Evolutionary conservation across 2,797 vertebrate genomes (phyloP).

Genomic region (Argyrosomus regius): DNA sequence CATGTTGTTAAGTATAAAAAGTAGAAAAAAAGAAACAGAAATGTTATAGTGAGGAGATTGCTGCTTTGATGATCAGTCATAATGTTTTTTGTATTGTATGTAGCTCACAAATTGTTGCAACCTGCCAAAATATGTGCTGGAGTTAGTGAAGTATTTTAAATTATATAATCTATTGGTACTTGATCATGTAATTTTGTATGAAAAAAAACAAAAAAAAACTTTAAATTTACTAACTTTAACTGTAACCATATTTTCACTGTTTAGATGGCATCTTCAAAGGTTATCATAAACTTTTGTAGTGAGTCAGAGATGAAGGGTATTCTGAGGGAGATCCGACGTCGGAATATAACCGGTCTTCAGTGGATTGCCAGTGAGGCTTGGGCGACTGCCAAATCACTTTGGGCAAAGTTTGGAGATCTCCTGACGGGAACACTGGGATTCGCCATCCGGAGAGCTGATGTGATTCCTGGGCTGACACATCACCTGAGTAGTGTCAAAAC

Average conservation of each 20-base stretch:
- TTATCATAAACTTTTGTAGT: constrained; percentile 85
- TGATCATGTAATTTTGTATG: too few species aligned
- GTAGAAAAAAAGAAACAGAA: too few species aligned
- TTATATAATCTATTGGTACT: too few species aligned
- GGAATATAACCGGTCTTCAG: constrained; percentile 83
- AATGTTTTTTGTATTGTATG: too few species aligned
- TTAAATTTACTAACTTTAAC: not conserved
- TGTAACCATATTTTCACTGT: constrained; percentile 25
- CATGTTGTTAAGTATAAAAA: too few species aligned
- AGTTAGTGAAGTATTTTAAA: too few species aligned
- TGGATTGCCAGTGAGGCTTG: constrained; percentile 89
- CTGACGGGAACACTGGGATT: constrained; percentile 87
- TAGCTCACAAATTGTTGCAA: too few species aligned
- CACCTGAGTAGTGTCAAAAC: constrained; percentile 74
- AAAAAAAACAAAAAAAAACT: too few species aligned
- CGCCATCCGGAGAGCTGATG: constrained; percentile 80
- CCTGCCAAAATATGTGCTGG: too few species aligned
- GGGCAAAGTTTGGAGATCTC: constrained; percentile 81
- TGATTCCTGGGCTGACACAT: constrained; percentile 81
- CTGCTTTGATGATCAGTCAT: too few species aligned
- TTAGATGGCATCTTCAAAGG: constrained; percentile 79
- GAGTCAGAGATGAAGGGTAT: constrained; percentile 86
- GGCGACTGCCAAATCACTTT: constrained; percentile 84
- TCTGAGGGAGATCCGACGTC: constrained; percentile 75
- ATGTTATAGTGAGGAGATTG: too few species aligned